A percentile compares a stretch with the other conserved stretches of the same genome.
Conservation (phyloP, 1,140 invertebrate genomes). For the Leptopilina clavipes region DNA sequence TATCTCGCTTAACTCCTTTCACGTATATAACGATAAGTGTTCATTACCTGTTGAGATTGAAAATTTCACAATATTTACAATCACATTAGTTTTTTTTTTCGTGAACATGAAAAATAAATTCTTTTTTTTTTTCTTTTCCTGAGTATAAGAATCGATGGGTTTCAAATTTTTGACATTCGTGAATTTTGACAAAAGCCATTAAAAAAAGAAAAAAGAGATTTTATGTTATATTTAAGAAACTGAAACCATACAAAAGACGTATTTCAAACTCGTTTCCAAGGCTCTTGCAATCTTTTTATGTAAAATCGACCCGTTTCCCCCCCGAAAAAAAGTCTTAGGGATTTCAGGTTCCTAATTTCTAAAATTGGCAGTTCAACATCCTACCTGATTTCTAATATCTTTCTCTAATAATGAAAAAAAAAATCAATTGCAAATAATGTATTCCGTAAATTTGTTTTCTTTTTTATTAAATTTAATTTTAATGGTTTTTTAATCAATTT, state of each 20-base stretch:
- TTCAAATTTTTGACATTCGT: conserved; percentile 33
- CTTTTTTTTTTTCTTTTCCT: background rate
- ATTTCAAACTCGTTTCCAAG: conserved; percentile 52
- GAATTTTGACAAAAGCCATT: conserved; percentile 34
- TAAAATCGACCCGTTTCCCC: conserved; percentile 36
- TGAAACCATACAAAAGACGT: background rate
- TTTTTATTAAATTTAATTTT: background rate
- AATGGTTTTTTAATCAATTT: background rate
- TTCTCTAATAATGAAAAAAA: conserved; percentile 8
- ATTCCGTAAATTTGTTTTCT: no score
- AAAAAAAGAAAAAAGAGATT: background rate
- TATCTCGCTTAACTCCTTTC: no score
- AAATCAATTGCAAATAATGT: no score
- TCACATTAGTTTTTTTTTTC: no score
- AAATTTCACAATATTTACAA: no score
- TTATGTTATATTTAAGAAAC: conserved; percentile 27
- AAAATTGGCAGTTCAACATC: conserved; percentile 34
- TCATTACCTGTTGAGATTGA: no score
- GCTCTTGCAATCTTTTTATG: conserved; percentile 36
- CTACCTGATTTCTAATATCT: background rate
- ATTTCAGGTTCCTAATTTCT: conserved; percentile 19
- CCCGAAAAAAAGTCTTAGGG: conserved; percentile 28
- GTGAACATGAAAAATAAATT: no score
- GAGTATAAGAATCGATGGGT: background rate
- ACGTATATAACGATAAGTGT: no score